A percentile compares a stretch with the other conserved stretches of the same genome.
Evolutionary conservation across 2,113 vertebrate species (phyloP).

Genomic region (Atherinomorus stipes): DNA sequence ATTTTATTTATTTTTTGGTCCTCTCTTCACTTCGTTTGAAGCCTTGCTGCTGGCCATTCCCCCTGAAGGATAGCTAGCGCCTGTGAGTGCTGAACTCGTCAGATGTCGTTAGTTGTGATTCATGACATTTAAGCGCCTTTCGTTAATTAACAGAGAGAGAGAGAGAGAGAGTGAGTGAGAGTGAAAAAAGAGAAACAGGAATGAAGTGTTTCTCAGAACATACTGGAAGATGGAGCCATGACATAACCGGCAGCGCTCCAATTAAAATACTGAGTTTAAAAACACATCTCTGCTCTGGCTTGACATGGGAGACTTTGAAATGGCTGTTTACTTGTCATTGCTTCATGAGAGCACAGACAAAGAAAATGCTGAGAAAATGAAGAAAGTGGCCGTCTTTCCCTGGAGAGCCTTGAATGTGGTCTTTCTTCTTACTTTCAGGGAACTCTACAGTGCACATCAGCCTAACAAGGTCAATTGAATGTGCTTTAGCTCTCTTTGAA

Average conservation of each 20-base stretch:
- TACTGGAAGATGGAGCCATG: constrained; percentile 63
- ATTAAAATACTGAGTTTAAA: constrained; percentile 74
- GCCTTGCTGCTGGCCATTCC: constrained; percentile 57
- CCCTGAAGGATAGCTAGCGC: constrained; percentile 56
- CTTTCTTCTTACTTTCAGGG: constrained; percentile 1
- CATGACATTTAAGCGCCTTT: constrained; percentile 76
- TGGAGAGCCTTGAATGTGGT: neutral
- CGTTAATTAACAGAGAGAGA: constrained; percentile 74
- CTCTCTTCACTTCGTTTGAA: constrained; percentile 61
- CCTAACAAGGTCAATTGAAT: constrained; percentile 33
- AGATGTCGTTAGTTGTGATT: constrained; percentile 73
- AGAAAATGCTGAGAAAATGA: constrained; percentile 13
- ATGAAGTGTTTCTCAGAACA: constrained; percentile 62
- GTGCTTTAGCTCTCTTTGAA: constrained; percentile 22
- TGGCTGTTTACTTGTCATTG: constrained; percentile 54
- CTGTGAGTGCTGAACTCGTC: constrained; percentile 56
- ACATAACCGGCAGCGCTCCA: constrained; percentile 72
- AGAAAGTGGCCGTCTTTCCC: constrained; percentile 14
- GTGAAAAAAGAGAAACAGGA: constrained; percentile 33
- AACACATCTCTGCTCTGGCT: constrained; percentile 48
- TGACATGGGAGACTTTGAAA: constrained; percentile 47
- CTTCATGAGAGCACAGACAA: constrained; percentile 32
- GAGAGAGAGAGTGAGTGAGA: constrained; percentile 16
- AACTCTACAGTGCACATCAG: constrained; percentile 6
- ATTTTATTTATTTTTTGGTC: neutral